phyloP scores from a whole-genome alignment of 2,888 invertebrate genomes.

The Synergus japonicus region DNA sequence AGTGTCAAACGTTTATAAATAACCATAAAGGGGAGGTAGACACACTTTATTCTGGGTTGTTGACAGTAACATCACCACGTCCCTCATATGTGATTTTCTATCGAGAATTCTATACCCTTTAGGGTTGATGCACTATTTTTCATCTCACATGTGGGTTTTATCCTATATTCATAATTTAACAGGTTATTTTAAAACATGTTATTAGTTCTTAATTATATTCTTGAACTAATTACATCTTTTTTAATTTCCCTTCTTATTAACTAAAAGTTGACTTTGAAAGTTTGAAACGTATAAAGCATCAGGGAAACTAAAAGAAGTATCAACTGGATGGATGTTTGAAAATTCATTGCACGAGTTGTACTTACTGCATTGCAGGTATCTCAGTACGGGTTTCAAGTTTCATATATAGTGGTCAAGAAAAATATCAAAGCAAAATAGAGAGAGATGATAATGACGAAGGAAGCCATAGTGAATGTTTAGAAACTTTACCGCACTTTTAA shows the following conservation, averaged over 20 bases:
- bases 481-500: too few relatives aligned
- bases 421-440: not conserved
- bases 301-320: not conserved
- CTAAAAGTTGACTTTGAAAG: not conserved
- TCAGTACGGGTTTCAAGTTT: constrained; percentile 8
- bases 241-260: too few relatives aligned
- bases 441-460: not conserved
- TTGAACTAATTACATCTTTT: too few relatives aligned
- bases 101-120: not conserved
- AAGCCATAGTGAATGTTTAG: not conserved
- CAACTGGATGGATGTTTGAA: constrained; percentile 15
- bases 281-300: not conserved
- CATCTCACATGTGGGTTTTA: constrained; percentile 6
- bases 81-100: constrained; percentile 7
- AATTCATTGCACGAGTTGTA: constrained; percentile 11
- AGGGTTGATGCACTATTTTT: constrained; percentile 21
- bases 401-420: constrained; percentile 9
- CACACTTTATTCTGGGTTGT: constrained; percentile 34
- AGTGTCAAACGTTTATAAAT: constrained; percentile 55
- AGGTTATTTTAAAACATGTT: constrained; percentile 1
- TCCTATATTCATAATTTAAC: constrained; percentile 14
- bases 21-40: constrained; percentile 43
- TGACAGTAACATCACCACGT: constrained; percentile 52
- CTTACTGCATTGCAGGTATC: not conserved
- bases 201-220: too few relatives aligned